Evolutionary conservation across 1,140 invertebrate genomes (phyloP).

Genomic region (Lucilia sericata): DNA sequence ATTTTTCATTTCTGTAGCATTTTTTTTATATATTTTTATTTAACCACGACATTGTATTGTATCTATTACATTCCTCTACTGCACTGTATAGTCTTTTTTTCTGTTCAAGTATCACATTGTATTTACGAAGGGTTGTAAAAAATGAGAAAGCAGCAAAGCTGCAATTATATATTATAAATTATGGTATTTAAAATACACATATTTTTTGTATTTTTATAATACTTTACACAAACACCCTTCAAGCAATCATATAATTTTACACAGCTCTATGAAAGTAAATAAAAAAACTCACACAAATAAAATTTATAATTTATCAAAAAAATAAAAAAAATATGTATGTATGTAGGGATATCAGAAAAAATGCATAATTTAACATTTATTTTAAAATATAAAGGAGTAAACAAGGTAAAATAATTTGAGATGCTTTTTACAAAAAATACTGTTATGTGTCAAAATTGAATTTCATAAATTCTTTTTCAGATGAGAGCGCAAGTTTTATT

Average conservation of each 20-base stretch:
- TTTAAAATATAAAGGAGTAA: no score
- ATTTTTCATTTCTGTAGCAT: background rate
- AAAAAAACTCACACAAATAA: background rate
- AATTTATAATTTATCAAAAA: no score
- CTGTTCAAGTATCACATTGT: no score
- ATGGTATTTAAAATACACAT: slow-evolving; percentile 27
- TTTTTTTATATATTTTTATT: background rate
- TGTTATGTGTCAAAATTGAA: no score
- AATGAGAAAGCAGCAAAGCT: background rate
- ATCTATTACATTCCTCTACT: background rate
- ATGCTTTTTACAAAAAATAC: no score
- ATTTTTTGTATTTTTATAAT: slow-evolving; percentile 2
- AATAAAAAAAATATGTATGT: no score
- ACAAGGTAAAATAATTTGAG: no score
- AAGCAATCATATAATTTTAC: slow-evolving; percentile 11
- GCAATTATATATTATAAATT: slow-evolving; percentile 31
- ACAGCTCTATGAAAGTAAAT: background rate
- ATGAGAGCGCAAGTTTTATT: no score
- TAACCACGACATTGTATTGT: slow-evolving; percentile 16
- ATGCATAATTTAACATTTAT: no score
- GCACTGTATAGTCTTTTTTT: no score
- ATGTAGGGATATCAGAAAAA: no score
- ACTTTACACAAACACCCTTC: background rate
- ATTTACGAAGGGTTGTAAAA: background rate
- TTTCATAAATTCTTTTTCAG: no score